Conservation (phyloP, 1,140 invertebrate genomes). For the Cotesia typhae region DNA sequence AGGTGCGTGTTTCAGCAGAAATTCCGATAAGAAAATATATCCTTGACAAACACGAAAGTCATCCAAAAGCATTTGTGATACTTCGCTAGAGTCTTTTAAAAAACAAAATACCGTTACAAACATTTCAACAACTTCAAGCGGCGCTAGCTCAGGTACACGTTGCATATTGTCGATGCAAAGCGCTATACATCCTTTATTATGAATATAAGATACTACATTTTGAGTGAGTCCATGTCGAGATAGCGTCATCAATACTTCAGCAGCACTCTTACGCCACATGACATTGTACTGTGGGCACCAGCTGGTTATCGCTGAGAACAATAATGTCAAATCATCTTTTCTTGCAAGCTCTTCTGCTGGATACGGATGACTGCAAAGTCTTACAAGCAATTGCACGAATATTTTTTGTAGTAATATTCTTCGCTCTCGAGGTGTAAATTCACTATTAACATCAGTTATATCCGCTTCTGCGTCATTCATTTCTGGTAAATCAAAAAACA, state of each 20-base stretch:
- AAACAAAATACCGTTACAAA: constrained; percentile 98
- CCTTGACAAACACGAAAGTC: constrained; percentile 95
- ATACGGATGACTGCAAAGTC: constrained; percentile 89
- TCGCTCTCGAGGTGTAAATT: constrained; percentile 90
- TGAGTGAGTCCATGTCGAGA: constrained; percentile 92
- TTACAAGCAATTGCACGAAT: constrained; percentile 95
- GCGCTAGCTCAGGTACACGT: constrained; percentile 87
- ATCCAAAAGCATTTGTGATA: constrained; percentile 92
- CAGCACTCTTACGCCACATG: constrained; percentile 96
- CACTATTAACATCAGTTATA: constrained; percentile 76
- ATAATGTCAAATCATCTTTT: constrained; percentile 93
- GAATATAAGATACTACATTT: constrained; percentile 94
- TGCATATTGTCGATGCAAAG: constrained; percentile 98
- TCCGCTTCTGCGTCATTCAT: constrained; percentile 84
- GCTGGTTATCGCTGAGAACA: constrained; percentile 96
- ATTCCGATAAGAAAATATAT: constrained; percentile 93
- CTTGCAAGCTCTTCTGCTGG: constrained; percentile 95
- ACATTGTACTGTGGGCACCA: constrained; percentile 92
- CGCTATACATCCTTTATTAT: constrained; percentile 94
- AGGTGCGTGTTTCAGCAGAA: constrained; percentile 79
- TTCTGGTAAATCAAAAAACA: constrained; percentile 97
- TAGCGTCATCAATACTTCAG: constrained; percentile 95
- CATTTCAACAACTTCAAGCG: constrained; percentile 97
- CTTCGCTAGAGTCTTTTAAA: constrained; percentile 97
- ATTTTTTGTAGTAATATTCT: constrained; percentile 94